These are phyloP conservation scores for Neomonachus schauinslandi DNA, from an alignment of 2,113 vertebrate species.

Conservation along the genomic window DNA sequence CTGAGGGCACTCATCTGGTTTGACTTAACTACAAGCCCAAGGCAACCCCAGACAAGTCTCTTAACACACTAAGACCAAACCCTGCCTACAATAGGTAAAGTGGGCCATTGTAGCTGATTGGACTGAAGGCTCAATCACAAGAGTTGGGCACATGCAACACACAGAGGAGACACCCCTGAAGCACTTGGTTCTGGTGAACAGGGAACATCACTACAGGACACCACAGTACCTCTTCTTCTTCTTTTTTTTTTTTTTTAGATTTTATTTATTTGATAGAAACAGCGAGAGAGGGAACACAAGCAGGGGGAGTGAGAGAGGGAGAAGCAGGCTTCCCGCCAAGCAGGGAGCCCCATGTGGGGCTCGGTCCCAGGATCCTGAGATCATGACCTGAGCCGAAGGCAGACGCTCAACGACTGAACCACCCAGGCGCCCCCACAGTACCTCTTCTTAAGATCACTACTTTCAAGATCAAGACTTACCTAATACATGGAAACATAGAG, in stretches of 20 bases:
- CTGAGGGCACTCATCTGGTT: background rate
- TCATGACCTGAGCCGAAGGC: no score
- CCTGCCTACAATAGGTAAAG: background rate
- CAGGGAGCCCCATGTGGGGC: no score
- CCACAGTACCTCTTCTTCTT: background rate
- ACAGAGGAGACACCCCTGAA: background rate
- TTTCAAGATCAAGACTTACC: background rate
- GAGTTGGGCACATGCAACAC: background rate
- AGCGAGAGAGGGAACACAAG: no score
- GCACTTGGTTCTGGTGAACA: background rate
- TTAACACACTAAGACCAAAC: background rate
- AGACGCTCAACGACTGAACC: no score
- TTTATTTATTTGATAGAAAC: no score
- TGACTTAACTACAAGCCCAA: background rate
- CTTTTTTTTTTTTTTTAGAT: background rate
- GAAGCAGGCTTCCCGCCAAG: no score
- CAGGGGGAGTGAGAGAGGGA: no score
- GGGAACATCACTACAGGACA: background rate
- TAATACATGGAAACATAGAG: background rate
- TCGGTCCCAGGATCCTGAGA: no score
- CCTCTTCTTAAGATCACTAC: background rate
- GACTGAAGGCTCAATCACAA: background rate
- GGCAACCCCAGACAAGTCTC: background rate
- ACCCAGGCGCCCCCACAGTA: background rate
- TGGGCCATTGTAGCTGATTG: background rate